phyloP scores from a whole-genome alignment of 2,888 invertebrate species.

The Meteorus colon region DNA sequence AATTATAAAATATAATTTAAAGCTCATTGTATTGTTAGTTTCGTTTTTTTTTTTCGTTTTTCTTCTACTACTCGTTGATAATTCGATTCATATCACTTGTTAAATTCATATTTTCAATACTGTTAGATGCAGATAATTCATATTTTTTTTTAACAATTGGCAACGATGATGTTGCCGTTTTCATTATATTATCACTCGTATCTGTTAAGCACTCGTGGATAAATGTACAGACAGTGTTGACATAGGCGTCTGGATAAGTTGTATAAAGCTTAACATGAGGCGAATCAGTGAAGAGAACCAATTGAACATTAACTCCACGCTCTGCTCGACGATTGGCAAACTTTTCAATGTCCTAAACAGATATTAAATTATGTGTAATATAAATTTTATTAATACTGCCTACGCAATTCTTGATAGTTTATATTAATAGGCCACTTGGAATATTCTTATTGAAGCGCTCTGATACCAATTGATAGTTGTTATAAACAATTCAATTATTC shows the following conservation, averaged over 20 bases:
- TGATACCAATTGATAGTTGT: too few relatives aligned
- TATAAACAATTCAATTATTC: too few relatives aligned
- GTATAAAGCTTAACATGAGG: slow-evolving; percentile 84
- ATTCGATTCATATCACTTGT: not conserved
- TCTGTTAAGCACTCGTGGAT: slow-evolving; percentile 76
- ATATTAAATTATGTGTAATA: slow-evolving; percentile 33
- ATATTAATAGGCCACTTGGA: too few relatives aligned
- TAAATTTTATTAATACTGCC: slow-evolving; percentile 8
- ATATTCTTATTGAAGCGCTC: too few relatives aligned
- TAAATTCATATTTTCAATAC: not conserved
- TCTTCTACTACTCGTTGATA: not conserved
- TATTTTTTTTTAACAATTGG: not conserved
- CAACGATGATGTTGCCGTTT: not conserved
- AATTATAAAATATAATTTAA: not conserved
- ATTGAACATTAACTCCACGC: slow-evolving; percentile 78
- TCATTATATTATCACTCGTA: slow-evolving; percentile 6
- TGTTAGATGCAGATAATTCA: not conserved
- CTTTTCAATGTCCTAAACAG: slow-evolving; percentile 79
- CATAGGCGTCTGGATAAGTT: slow-evolving; percentile 78
- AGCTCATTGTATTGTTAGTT: too few relatives aligned
- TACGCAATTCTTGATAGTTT: not conserved
- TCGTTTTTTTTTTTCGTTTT: not conserved
- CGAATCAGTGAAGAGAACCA: slow-evolving; percentile 81
- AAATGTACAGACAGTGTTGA: slow-evolving; percentile 77
- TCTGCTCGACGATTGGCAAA: slow-evolving; percentile 78